These are phyloP conservation scores for Chelonia mydas DNA, from an alignment of 2,797 vertebrate genomes.

Conservation along the genomic window DNA sequence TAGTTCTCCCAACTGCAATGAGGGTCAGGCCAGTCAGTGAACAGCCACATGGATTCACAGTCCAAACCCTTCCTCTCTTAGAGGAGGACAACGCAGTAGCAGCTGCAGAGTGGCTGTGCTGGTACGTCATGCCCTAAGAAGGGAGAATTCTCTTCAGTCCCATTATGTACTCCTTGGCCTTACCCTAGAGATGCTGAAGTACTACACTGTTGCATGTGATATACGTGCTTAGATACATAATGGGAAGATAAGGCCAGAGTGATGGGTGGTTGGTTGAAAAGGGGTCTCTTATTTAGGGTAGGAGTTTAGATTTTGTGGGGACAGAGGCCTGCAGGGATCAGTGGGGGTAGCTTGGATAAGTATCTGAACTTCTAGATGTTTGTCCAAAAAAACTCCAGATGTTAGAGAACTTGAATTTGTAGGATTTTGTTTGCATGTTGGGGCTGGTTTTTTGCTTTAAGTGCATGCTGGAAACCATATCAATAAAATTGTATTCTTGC, in stretches of 20 bases:
- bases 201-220: background rate
- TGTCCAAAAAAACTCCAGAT: background rate
- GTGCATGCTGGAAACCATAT: background rate
- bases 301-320: background rate
- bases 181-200: background rate
- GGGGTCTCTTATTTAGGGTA: too few species aligned
- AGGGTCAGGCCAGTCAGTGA: background rate
- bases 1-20: background rate
- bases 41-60: accelerated
- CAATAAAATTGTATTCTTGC: background rate
- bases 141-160: background rate
- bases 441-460: background rate
- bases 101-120: background rate
- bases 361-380: too few species aligned
- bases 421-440: background rate
- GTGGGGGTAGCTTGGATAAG: too few species aligned
- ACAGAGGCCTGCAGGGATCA: background rate
- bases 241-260: background rate
- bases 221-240: background rate
- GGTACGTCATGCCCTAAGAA: background rate
- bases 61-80: background rate
- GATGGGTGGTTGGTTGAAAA: background rate
- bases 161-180: background rate
- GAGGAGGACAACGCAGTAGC: background rate
- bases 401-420: background rate